A percentile compares a stretch with the other conserved stretches of the same genome.
These are phyloP conservation scores for Enteromius argenteus DNA, from an alignment of 2,797 vertebrate species.

Conservation along the genomic window DNA sequence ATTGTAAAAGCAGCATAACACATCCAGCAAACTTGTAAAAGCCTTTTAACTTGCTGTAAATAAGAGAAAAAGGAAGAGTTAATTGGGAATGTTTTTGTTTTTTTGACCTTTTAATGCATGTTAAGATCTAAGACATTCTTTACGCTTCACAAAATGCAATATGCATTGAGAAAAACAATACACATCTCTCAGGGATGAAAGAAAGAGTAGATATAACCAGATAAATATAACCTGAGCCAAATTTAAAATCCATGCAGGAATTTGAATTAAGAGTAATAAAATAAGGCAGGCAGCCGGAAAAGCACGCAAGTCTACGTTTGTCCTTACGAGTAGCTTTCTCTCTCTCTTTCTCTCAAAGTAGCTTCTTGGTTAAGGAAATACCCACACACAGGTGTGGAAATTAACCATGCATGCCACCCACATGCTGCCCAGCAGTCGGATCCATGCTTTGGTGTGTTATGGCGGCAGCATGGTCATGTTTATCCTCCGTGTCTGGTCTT, in stretches of 20 bases:
- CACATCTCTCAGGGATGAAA: background rate
- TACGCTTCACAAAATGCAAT: background rate
- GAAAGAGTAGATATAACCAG: background rate
- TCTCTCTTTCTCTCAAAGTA: background rate
- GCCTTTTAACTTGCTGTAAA: slow-evolving; percentile 29
- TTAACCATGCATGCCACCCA: slow-evolving; percentile 48
- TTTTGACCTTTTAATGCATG: slow-evolving; percentile 6
- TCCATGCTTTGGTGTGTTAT: slow-evolving; percentile 42
- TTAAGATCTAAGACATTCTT: slow-evolving; percentile 29
- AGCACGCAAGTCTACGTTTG: background rate
- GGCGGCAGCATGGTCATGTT: slow-evolving; percentile 33
- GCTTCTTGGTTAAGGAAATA: slow-evolving; percentile 27
- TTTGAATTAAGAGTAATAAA: slow-evolving; percentile 22
- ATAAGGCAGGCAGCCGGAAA: background rate
- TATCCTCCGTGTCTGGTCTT: slow-evolving; percentile 67
- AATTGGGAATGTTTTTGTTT: slow-evolving; percentile 18
- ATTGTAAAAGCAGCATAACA: slow-evolving; percentile 46
- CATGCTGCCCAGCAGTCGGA: slow-evolving; percentile 9
- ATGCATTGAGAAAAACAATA: slow-evolving; percentile 3
- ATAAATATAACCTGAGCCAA: background rate
- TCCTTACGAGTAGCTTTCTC: slow-evolving; percentile 2
- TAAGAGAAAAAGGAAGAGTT: slow-evolving; percentile 29
- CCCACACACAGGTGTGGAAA: slow-evolving; percentile 43
- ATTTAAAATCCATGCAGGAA: background rate
- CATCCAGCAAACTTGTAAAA: slow-evolving; percentile 46